Evolutionary conservation across 1,140 invertebrate genomes (phyloP), one percentile per base, ranked within the genome.

Genomic region (Hylaeus anthracinus): DNA sequence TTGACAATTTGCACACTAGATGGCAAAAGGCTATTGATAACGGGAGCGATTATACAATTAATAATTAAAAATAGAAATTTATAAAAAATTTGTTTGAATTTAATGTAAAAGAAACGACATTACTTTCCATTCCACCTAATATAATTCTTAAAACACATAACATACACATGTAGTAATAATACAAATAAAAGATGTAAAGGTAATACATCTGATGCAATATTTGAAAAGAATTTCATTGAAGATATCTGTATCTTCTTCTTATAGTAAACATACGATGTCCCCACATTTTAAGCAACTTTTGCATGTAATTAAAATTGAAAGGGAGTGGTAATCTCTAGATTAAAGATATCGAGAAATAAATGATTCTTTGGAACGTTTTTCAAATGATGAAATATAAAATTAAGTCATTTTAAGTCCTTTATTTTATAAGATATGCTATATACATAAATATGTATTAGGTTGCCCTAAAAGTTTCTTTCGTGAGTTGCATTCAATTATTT

Each of bases 141-240:
- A 26, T 26, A 26, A 26, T 26, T 26, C 26, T 26, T 26, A 26
- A 26, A 26, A 26, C 26, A 26, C 26, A 26, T 26, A 26, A 0
- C 26, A 26, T 26, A 26, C 26, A 26, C 26, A 26, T 26, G 26
- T 26, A 26, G 26, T 26, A 26, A 26, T 26, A 56, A 56, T 26
- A 14, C n/a, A 37, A 53, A 12, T 8, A 26, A 26, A 26, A 26
- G 39, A n/a, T 39, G 65, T 65, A 48, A 72, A 79, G 43, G 58
- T 63, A 72, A 8, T 26, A 37, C 51, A 43, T 78, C 75, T 79
- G 77, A 79, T 8, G 77, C 70, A 79, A 79, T 65, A 48, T 48
- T 56, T 65, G 37, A 9, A 73, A 65, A 5, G 14, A 1, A 5
- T 79, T 79, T 41, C 77, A 39, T 41, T 15, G 9, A 55, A 51